Evolutionary conservation across 2,797 vertebrate genomes (phyloP), one percentile per base, ranked within the genome.

Genomic region (Bradypus variegatus): DNA sequence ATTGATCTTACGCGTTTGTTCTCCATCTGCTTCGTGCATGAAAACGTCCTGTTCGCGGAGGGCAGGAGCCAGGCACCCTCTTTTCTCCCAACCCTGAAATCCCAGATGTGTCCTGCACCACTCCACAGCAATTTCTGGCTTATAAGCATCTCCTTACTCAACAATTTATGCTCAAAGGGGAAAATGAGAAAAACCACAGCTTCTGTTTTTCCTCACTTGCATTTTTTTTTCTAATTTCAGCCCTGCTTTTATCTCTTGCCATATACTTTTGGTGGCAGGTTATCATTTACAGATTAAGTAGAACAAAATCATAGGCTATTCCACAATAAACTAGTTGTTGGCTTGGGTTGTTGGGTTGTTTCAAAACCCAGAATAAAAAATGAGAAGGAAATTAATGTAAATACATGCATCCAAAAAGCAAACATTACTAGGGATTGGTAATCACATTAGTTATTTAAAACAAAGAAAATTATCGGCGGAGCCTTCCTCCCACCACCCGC

Each of bases 141-240:
- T 97, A 96, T 94, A 96, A 97, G 97, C 97, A 97, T 97, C 95
- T 97, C 97, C 97, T 97, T 97, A 97, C 96, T 97, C 96, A 96
- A 97, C 97, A 97, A 89, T 96, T 97, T 97, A 90, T 96, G 96
- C 96, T 96, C 92, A 93, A 93, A 94, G 96, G 92, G 95, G 95
- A 94, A 94, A 96, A 95, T 88, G 50, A 97, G 95, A 97, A 97
- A 96, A 97, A 96, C 97, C 95, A 92, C 95, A 92, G 62, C 15
- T 75, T 92, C 92, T 92, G 93, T 64, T 95, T 96, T 45, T 58
- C 4, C 38, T 92, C 92, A 85, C 92, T 96, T 93, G 85, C 91
- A 93, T 89, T 73, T 84, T 94, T 90, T 93, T 84, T 77, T 55
- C 86, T 93, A 88, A 94, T 96, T 94, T 96, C 81, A 94, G 91